Evolutionary conservation across 2,797 vertebrate species (phyloP).

Genomic region (Serranus cabrilla): DNA sequence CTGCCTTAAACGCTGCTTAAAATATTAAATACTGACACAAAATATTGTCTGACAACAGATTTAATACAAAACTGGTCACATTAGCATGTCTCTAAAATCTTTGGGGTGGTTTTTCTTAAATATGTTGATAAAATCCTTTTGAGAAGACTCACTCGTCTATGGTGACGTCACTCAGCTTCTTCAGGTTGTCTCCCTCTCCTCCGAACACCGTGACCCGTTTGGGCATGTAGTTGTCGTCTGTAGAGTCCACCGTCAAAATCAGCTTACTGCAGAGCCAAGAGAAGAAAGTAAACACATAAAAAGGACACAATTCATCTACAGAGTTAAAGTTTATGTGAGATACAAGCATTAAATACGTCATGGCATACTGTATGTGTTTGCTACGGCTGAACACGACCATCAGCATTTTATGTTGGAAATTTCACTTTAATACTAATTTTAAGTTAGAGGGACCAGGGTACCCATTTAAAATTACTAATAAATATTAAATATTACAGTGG

Average conservation of each 20-base stretch:
- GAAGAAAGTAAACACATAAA: background rate
- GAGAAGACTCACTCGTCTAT: slow-evolving; percentile 92
- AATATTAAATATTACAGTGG: background rate
- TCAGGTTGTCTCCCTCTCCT: slow-evolving; percentile 94
- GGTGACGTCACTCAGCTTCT: slow-evolving; percentile 93
- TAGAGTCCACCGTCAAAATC: slow-evolving; percentile 94
- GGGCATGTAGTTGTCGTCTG: slow-evolving; percentile 98
- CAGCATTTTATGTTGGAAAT: no score
- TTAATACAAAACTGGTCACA: background rate
- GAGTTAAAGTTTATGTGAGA: background rate
- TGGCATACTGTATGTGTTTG: no score
- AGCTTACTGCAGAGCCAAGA: slow-evolving; percentile 87
- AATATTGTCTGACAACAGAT: background rate
- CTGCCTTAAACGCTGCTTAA: background rate
- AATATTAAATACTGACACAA: background rate
- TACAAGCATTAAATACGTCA: background rate
- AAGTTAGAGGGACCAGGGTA: no score
- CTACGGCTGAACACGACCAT: no score
- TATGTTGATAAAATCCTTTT: background rate
- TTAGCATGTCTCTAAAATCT: background rate
- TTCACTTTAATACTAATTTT: no score
- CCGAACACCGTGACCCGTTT: slow-evolving; percentile 93
- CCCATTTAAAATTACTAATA: no score
- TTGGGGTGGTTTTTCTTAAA: background rate
- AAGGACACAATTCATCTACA: background rate